Evolutionary conservation across 2,888 invertebrate species (phyloP).

Genomic region (Azorinus chamasolen): DNA sequence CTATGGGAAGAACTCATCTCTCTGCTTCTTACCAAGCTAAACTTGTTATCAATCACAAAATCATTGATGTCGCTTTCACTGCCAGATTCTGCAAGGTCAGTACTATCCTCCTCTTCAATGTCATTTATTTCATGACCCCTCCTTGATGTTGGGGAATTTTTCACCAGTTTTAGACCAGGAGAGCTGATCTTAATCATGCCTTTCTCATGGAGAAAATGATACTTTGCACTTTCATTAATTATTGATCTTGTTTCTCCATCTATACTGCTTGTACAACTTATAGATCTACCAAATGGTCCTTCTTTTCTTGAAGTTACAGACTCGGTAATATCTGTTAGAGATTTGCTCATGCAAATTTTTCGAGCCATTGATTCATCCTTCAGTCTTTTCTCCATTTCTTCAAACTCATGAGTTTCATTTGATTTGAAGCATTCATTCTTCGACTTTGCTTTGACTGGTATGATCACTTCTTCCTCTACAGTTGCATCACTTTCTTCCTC

Average conservation of each 20-base stretch:
- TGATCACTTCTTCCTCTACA: constrained; percentile 5
- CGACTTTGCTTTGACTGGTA: not conserved
- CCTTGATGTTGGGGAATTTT: constrained; percentile 24
- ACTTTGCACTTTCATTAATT: constrained; percentile 47
- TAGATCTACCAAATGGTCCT: constrained; percentile 16
- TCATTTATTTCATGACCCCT: constrained; percentile 7
- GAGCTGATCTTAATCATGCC: constrained; percentile 65
- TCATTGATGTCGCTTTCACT: constrained; percentile 56
- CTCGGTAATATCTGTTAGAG: no score
- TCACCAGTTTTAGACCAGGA: constrained; percentile 49
- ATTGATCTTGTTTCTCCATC: constrained; percentile 45
- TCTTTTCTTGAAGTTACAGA: not conserved
- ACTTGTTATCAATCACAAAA: constrained; percentile 46
- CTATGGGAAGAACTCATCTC: no score
- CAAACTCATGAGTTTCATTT: constrained; percentile 41
- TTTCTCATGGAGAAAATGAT: constrained; percentile 63
- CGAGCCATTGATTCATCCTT: constrained; percentile 17
- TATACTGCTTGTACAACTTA: constrained; percentile 58
- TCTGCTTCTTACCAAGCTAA: constrained; percentile 15
- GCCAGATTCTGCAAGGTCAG: constrained; percentile 36
- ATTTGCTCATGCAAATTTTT: not conserved
- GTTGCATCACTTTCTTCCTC: constrained; percentile 2
- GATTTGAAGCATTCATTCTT: constrained; percentile 20
- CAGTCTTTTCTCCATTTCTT: constrained; percentile 40
- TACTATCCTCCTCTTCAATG: constrained; percentile 42